phyloP scores from a whole-genome alignment of 1,140 invertebrate species.

The Formica exsecta region DNA sequence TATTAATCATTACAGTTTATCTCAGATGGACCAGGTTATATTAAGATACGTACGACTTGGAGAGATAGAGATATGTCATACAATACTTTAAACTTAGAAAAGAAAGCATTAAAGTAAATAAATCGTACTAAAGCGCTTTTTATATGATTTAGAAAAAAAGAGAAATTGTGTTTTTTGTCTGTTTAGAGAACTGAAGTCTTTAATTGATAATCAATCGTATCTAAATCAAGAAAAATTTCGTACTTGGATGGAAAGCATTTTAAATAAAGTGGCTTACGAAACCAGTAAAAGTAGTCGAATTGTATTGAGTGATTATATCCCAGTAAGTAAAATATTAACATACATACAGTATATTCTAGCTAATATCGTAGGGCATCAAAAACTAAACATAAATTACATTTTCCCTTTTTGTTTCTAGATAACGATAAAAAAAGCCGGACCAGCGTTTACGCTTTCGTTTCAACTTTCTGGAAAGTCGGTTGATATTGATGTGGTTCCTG shows the following conservation, averaged over 20 bases:
- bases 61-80: not conserved
- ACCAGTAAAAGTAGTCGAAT: slow-evolving; percentile 19
- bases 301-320: not conserved
- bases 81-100: not conserved
- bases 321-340: not conserved
- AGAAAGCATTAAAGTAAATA: not conserved
- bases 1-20: slow-evolving; percentile 67
- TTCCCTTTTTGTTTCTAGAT: slow-evolving; percentile 65
- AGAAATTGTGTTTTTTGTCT: not conserved
- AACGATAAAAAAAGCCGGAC: slow-evolving; percentile 82
- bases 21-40: not conserved
- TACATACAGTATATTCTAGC: not conserved
- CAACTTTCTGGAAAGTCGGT: slow-evolving; percentile 63
- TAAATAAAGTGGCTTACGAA: slow-evolving; percentile 79
- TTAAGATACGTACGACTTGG: not conserved
- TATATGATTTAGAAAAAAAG: not conserved
- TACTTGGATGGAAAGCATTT: slow-evolving; percentile 83
- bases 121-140: not conserved
- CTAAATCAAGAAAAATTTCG: slow-evolving; percentile 85
- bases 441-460: slow-evolving; percentile 85
- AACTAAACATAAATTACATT: not conserved
- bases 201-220: slow-evolving; percentile 80
- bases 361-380: not conserved
- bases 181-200: slow-evolving; percentile 80
- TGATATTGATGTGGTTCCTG: slow-evolving; percentile 85